Percentiles rank a stretch among this genome's conserved stretches.
Evolutionary conservation across 1,140 invertebrate species (phyloP).

Genomic region (Laupala kohalensis): DNA sequence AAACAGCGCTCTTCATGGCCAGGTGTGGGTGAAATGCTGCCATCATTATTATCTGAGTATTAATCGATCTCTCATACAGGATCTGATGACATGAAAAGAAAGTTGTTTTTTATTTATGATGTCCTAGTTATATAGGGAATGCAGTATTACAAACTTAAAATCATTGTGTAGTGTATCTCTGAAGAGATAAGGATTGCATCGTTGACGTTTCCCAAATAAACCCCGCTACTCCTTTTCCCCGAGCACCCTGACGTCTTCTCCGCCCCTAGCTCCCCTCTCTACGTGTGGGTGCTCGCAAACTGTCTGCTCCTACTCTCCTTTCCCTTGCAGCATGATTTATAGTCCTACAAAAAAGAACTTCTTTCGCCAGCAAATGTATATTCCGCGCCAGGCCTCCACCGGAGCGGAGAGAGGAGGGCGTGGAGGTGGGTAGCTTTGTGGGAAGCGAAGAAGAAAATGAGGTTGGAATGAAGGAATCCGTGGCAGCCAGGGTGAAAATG

Average conservation of each 20-base stretch:
- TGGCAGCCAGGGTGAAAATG: neutral
- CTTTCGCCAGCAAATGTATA: neutral
- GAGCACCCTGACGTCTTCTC: neutral
- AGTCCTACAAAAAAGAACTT: neutral
- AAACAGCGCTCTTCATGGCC: too few species aligned
- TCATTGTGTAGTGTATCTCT: too few species aligned
- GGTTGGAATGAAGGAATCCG: neutral
- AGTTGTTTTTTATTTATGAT: too few species aligned
- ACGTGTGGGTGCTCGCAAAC: too few species aligned
- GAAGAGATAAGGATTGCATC: too few species aligned
- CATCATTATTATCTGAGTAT: too few species aligned
- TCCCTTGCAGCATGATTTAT: neutral
- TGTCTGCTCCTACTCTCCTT: neutral
- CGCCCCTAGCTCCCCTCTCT: neutral
- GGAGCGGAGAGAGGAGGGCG: neutral
- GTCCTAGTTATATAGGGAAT: too few species aligned
- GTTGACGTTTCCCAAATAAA: too few species aligned
- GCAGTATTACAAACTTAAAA: too few species aligned
- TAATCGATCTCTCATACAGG: too few species aligned
- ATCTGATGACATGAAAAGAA: too few species aligned
- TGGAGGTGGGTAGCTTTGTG: neutral
- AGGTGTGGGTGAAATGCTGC: too few species aligned
- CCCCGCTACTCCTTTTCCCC: neutral
- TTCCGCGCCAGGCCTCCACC: neutral
- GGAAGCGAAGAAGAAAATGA: neutral